Evolutionary conservation across 2,113 vertebrate genomes (phyloP).

Genomic region (Zosterops pallidus): DNA sequence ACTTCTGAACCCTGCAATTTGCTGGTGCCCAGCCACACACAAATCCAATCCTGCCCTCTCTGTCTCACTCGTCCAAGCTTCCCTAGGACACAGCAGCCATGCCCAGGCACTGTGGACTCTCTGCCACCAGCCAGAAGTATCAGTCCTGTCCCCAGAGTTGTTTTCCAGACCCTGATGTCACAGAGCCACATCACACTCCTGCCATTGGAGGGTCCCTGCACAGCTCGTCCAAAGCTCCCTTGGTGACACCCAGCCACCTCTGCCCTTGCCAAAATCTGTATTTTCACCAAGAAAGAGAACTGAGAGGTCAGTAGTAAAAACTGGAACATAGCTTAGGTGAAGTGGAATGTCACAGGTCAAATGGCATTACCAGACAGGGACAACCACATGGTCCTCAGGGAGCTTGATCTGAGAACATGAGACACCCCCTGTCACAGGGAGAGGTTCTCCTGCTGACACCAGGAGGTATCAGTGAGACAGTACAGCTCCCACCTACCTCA

Average conservation of each 20-base stretch:
- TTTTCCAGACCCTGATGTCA: accelerated
- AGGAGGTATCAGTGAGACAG: background rate
- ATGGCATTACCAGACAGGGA: background rate
- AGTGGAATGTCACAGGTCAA: background rate
- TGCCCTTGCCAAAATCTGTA: accelerated
- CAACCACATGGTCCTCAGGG: accelerated
- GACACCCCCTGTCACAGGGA: accelerated
- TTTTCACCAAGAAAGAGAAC: background rate
- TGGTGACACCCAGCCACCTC: background rate
- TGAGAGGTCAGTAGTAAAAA: background rate
- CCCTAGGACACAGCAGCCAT: background rate
- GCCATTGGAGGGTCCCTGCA: too few relatives aligned
- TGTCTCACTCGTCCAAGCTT: accelerated
- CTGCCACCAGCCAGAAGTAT: background rate
- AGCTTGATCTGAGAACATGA: background rate
- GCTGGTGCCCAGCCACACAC: background rate
- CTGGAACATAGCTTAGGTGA: background rate
- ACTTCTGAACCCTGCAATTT: accelerated
- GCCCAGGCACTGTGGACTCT: background rate
- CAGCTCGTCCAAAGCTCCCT: background rate
- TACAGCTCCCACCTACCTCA: background rate
- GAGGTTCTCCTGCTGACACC: background rate
- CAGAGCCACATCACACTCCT: background rate
- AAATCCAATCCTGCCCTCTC: background rate
- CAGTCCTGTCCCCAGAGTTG: background rate